Evolutionary conservation across 2,113 vertebrate genomes (phyloP).

Genomic region (Camelus bactrianus): DNA sequence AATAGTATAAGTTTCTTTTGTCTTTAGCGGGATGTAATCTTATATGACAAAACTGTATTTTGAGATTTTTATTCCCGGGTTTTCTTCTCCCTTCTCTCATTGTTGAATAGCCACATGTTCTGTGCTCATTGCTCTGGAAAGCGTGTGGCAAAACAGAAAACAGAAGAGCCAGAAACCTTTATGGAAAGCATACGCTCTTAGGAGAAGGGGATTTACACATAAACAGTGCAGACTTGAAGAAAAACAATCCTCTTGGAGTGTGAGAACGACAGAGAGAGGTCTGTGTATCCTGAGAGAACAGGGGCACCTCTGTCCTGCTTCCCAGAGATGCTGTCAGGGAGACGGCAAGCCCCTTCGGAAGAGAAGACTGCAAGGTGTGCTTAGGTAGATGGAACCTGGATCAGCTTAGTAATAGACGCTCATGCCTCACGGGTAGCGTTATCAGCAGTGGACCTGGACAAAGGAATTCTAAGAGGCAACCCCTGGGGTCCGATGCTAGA

Average conservation of each 20-base stretch:
- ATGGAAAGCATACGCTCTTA: not conserved
- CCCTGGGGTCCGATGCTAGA: not conserved
- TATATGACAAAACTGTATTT: not conserved
- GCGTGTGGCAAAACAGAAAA: not conserved
- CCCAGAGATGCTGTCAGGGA: not conserved
- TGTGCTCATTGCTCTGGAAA: not conserved
- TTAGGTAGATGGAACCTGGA: not conserved
- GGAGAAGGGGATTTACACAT: not conserved
- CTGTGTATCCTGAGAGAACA: not conserved
- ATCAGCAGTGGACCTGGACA: not conserved
- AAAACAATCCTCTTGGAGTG: not conserved
- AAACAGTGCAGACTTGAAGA: not conserved
- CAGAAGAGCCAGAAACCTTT: not conserved
- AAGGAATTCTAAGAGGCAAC: not conserved
- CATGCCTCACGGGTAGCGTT: not conserved
- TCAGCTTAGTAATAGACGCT: not conserved
- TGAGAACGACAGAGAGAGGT: not conserved
- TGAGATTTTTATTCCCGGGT: slow-evolving; percentile 16
- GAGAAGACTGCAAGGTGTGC: not conserved
- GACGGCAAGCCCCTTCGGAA: not conserved
- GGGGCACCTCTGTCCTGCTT: not conserved
- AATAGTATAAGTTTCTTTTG: not conserved
- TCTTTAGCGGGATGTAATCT: not conserved
- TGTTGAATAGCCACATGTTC: not conserved
- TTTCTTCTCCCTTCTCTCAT: not conserved